Evolutionary conservation across 2,113 vertebrate genomes (phyloP).

Genomic region (Edolisoma coerulescens): DNA sequence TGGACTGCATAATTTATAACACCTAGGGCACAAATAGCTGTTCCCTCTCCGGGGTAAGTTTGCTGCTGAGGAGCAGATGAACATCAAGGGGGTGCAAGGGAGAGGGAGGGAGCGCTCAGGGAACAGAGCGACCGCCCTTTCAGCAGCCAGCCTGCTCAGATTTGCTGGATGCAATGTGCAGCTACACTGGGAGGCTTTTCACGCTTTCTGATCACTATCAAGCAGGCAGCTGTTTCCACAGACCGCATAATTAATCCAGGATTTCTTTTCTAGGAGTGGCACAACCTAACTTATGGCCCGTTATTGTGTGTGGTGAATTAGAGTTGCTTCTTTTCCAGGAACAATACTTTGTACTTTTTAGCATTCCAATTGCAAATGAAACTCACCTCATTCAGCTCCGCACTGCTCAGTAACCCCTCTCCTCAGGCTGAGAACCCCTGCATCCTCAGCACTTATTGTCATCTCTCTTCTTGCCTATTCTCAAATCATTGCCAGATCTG

Average conservation of each 20-base stretch:
- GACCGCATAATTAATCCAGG: not conserved
- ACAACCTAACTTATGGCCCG: not conserved
- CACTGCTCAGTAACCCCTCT: not conserved
- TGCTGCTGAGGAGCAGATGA: not conserved
- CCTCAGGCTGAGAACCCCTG: not conserved
- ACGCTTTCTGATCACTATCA: not conserved
- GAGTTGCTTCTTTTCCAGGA: not conserved
- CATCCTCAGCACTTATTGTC: not conserved
- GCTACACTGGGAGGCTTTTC: not conserved
- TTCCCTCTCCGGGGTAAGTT: not conserved
- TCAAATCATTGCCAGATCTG: not conserved
- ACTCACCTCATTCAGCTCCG: not conserved
- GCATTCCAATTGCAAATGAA: not conserved
- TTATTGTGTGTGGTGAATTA: not conserved
- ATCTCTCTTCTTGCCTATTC: not conserved
- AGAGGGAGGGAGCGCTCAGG: not conserved
- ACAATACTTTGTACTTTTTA: not conserved
- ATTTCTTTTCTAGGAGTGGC: not conserved
- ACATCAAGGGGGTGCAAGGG: not conserved
- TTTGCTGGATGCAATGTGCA: not conserved
- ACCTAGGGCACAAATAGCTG: not conserved
- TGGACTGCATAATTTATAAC: not conserved
- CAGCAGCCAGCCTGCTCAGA: not conserved
- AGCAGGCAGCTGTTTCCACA: not conserved
- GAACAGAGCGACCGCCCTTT: not conserved